Evolutionary conservation across 2,888 invertebrate genomes (phyloP), one percentile per base, ranked within the genome.

Genomic region (Andricus curvator): DNA sequence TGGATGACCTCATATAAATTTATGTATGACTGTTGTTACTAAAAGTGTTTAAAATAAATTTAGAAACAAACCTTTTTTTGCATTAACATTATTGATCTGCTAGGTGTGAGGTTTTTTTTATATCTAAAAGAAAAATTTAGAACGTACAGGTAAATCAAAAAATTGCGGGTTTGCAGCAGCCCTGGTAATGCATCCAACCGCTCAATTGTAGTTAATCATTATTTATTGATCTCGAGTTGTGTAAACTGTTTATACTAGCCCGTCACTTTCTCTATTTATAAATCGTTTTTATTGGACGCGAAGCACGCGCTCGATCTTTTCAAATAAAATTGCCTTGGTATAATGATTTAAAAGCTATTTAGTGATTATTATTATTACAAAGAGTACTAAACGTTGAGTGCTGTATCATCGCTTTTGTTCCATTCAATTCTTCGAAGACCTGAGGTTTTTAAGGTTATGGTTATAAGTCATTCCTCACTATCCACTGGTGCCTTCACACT

Each of bases 381-480:
- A 67, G n/a, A 67, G 66, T n/a, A 67, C 37, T 20, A n/a, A 67
- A n/a, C 66, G 41, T 67, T 20, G 13, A 37, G 13, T 67, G 37
- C 37, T 67, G 66, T 67, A 67, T 67, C 37, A 67, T 67, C 17
- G 11, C 66, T n/a, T 37, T 67, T 67, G 66, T 67, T 67, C 66
- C 66, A 67, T 67, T 67, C 37, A 67, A 37, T n/a, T 37, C 66
- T 41, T 41, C n/a, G n/a, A 37, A 67, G 41, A 37, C n/a, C n/a
- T 13, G n/a, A n/a, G 22, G 4, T 41, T 41, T 67, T 67, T 67
- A n/a, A 67, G 37, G 37, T 37, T 37, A n/a, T 67, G 41, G 37
- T 67, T 67, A 67, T 67, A 67, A 67, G 66, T 67, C 66, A 67
- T 67, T 67, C 66, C 37, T 67, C n/a, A 67, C 37, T 9, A 67